These are phyloP conservation scores for Euura lappo DNA, from an alignment of 1,140 invertebrate genomes.

Conservation along the genomic window DNA sequence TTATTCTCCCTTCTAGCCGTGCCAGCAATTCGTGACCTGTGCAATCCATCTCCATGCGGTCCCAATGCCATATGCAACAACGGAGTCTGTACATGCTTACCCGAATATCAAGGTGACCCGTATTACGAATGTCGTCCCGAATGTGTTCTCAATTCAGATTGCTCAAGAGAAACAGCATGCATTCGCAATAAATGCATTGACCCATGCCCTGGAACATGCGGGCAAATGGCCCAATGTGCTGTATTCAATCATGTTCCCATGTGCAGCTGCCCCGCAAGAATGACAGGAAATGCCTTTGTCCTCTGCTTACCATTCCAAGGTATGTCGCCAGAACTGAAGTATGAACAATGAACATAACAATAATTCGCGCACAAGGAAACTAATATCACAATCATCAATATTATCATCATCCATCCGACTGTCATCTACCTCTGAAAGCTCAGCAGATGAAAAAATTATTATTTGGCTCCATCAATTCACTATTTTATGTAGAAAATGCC, in stretches of 20 bases:
- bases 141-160: slow-evolving; percentile 71
- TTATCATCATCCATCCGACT: slow-evolving; percentile 58
- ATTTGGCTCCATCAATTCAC: too few species aligned
- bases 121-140: slow-evolving; percentile 69
- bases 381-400: slow-evolving; percentile 35
- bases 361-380: slow-evolving; percentile 8
- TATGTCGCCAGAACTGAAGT: slow-evolving; percentile 38
- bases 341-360: not conserved
- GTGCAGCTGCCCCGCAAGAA: slow-evolving; percentile 68
- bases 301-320: slow-evolving; percentile 60
- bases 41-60: slow-evolving; percentile 75
- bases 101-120: slow-evolving; percentile 69
- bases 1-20: slow-evolving; percentile 54
- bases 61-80: slow-evolving; percentile 71
- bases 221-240: slow-evolving; percentile 67
- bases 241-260: slow-evolving; percentile 71
- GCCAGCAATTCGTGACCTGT: slow-evolving; percentile 63
- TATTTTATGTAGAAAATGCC: too few species aligned
- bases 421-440: slow-evolving; percentile 19
- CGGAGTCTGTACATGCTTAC: slow-evolving; percentile 66
- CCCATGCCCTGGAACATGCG: slow-evolving; percentile 73
- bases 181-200: slow-evolving; percentile 73
- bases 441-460: slow-evolving; percentile 21
- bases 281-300: slow-evolving; percentile 71
- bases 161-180: slow-evolving; percentile 68